These are phyloP conservation scores for Podarcis raffonei DNA, from an alignment of 2,113 vertebrate genomes.

Conservation along the genomic window DNA sequence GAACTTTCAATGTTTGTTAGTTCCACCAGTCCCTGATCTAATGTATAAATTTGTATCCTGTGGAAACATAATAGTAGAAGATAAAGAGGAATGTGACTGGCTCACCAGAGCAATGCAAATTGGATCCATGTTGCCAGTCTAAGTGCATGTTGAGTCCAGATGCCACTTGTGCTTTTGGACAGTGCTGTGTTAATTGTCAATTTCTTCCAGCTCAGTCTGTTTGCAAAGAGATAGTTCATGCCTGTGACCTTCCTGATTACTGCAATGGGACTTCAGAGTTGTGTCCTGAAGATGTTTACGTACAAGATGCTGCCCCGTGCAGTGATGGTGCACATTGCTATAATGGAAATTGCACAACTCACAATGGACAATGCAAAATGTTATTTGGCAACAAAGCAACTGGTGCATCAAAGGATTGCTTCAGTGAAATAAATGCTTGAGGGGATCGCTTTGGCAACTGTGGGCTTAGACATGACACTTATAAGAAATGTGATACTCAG, in stretches of 20 bases:
- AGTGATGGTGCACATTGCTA: constrained; percentile 79
- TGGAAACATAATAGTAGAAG: constrained; percentile 25
- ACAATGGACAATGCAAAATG: constrained; percentile 73
- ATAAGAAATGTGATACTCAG: too few species aligned
- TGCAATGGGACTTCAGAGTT: constrained; percentile 82
- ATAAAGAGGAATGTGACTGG: constrained; percentile 40
- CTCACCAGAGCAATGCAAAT: not conserved
- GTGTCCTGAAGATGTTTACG: constrained; percentile 81
- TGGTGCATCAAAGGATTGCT: constrained; percentile 28
- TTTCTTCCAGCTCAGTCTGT: constrained; percentile 73
- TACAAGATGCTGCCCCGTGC: constrained; percentile 85
- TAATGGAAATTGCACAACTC: constrained; percentile 80
- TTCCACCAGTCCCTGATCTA: not conserved
- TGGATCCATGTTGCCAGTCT: not conserved
- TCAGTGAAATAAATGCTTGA: constrained; percentile 28
- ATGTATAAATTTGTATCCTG: not conserved
- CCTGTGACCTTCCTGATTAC: constrained; percentile 87
- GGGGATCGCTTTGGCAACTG: too few species aligned
- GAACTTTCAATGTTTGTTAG: constrained; percentile 40
- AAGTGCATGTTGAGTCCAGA: constrained; percentile 60
- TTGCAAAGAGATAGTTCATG: constrained; percentile 76
- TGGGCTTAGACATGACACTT: too few species aligned
- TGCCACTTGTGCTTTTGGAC: constrained; percentile 63
- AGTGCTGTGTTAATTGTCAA: constrained; percentile 68
- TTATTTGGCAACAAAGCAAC: constrained; percentile 77